phyloP scores from a whole-genome alignment of 2,113 vertebrate species.

The Myrmophylax atrothorax region DNA sequence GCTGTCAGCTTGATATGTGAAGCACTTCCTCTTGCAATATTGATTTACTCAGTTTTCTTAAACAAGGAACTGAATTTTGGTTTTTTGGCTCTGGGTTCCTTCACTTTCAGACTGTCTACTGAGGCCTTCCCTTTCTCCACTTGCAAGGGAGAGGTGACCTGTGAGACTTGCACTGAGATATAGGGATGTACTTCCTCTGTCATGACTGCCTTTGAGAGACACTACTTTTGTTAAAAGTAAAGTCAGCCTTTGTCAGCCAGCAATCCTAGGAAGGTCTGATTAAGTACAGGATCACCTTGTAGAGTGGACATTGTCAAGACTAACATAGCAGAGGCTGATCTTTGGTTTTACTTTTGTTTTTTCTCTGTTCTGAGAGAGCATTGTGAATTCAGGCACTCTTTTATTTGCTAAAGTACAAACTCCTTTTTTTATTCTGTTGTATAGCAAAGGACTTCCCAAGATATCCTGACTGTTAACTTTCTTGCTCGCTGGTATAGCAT shows the following conservation, averaged over 20 bases:
- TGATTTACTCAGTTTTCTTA: not conserved
- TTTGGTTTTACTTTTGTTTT: not conserved
- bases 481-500: not conserved
- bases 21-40: not conserved
- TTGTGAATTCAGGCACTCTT: not conserved
- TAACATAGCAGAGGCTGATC: not conserved
- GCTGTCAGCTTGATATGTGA: not conserved
- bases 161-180: not conserved
- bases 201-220: not conserved
- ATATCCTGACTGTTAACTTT: not conserved
- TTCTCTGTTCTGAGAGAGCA: not conserved
- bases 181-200: not conserved
- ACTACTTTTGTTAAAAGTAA: not conserved
- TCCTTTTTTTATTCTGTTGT: not conserved
- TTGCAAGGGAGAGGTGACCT: not conserved
- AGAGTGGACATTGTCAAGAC: not conserved
- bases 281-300: not conserved
- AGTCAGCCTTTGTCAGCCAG: not conserved
- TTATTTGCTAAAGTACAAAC: not conserved
- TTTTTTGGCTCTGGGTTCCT: not conserved
- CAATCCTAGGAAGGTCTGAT: not conserved
- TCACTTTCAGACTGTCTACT: not conserved
- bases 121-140: not conserved
- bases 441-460: not conserved
- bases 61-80: not conserved